Conservation (phyloP, 2,113 vertebrate species). For the Macquaria ambigua region DNA sequence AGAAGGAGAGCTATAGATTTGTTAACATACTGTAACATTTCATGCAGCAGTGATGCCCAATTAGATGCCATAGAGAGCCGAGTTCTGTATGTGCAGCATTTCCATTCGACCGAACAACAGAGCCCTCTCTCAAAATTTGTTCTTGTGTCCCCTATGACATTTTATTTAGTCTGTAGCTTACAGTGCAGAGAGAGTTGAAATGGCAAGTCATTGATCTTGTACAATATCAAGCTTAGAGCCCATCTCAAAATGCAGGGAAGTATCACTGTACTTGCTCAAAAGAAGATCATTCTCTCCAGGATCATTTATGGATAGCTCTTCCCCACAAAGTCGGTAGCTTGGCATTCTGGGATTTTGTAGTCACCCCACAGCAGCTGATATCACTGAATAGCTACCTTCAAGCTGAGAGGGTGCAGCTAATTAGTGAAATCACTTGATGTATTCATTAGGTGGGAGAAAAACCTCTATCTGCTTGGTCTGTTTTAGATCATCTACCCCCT, state of each 20-base stretch:
- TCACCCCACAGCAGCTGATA: conserved; percentile 8
- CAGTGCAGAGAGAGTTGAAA: conserved; percentile 42
- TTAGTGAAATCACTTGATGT: conserved; percentile 43
- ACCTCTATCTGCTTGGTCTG: background rate
- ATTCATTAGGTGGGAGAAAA: conserved; percentile 34
- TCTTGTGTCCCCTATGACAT: conserved; percentile 56
- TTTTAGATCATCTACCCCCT: background rate
- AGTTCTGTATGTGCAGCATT: conserved; percentile 35
- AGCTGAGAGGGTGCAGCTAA: conserved; percentile 27
- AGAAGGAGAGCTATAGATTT: conserved; percentile 43
- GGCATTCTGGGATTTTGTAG: conserved; percentile 21
- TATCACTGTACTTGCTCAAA: background rate
- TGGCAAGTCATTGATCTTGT: conserved; percentile 46
- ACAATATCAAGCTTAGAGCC: conserved; percentile 13
- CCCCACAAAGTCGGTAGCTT: conserved; percentile 9
- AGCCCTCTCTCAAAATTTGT: conserved; percentile 43
- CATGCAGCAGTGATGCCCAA: conserved; percentile 49
- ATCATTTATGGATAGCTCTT: conserved; percentile 10
- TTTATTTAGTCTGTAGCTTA: conserved; percentile 56
- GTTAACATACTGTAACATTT: conserved; percentile 27
- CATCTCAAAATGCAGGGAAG: conserved; percentile 5
- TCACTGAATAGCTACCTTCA: conserved; percentile 29
- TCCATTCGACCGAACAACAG: conserved; percentile 41
- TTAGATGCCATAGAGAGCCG: conserved; percentile 40
- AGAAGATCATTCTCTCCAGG: background rate